Evolutionary conservation across 2,888 invertebrate genomes (phyloP).

Genomic region (Ceraclea dissimilis): DNA sequence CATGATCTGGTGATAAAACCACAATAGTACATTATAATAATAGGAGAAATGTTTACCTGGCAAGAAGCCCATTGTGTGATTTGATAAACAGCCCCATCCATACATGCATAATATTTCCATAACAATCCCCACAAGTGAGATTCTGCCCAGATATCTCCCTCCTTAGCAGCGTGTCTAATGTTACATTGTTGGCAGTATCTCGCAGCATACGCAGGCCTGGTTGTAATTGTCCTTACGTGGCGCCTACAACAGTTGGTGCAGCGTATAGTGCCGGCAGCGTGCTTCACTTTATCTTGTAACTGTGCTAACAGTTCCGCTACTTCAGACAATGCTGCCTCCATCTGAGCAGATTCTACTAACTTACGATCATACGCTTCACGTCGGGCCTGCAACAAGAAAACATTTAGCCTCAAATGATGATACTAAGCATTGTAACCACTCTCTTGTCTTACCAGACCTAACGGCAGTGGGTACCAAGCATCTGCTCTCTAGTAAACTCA

Average conservation of each 20-base stretch:
- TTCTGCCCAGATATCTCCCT: slow-evolving; percentile 96
- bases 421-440: too few relatives aligned
- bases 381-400: slow-evolving; percentile 50
- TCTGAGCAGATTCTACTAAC: slow-evolving; percentile 67
- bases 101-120: slow-evolving; percentile 93
- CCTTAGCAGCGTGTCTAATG: slow-evolving; percentile 82
- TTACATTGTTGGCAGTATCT: slow-evolving; percentile 85
- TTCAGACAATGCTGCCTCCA: slow-evolving; percentile 83
- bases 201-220: slow-evolving; percentile 85
- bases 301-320: slow-evolving; percentile 80
- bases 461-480: too few relatives aligned
- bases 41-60: slow-evolving; percentile 62
- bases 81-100: slow-evolving; percentile 93
- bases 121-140: slow-evolving; percentile 80
- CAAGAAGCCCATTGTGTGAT: slow-evolving; percentile 97
- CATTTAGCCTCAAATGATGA: too few relatives aligned
- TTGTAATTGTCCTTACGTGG: slow-evolving; percentile 79
- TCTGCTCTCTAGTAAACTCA: too few relatives aligned
- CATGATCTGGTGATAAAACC: neutral
- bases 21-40: neutral
- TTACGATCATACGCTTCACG: slow-evolving; percentile 67
- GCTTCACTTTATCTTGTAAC: slow-evolving; percentile 88
- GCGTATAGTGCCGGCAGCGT: slow-evolving; percentile 86
- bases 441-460: too few relatives aligned
- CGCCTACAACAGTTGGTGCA: slow-evolving; percentile 91